Evolutionary conservation across 1,140 invertebrate genomes (phyloP).

Genomic region (Rhynchophorus ferrugineus): DNA sequence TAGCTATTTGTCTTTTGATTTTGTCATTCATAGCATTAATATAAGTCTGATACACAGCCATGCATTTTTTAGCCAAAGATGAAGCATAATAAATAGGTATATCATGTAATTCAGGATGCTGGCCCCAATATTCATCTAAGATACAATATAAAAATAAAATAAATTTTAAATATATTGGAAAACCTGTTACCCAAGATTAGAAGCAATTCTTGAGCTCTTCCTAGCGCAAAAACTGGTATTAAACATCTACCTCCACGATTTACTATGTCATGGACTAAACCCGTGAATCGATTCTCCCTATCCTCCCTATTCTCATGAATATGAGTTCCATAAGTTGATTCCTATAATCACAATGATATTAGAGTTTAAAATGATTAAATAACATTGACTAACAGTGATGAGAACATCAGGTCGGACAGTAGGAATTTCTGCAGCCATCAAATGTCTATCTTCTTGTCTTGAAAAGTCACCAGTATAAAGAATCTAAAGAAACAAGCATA

Average conservation of each 20-base stretch:
- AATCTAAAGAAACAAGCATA: constrained; percentile 47
- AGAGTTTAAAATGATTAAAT: neutral
- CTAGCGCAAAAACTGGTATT: constrained; percentile 97
- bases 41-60: constrained; percentile 99
- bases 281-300: constrained; percentile 89
- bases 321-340: constrained; percentile 98
- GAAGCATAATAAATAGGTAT: constrained; percentile 99
- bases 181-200: constrained; percentile 76
- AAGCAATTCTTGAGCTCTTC: constrained; percentile 92
- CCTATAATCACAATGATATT: constrained; percentile 46
- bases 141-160: constrained; percentile 1
- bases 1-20: constrained; percentile 91
- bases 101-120: constrained; percentile 96
- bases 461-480: constrained; percentile 99
- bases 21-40: constrained; percentile 99
- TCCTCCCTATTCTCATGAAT: constrained; percentile 98
- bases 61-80: constrained; percentile 98
- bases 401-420: constrained; percentile 92
- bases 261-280: constrained; percentile 93
- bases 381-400: constrained; percentile 61
- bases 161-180: constrained; percentile 10
- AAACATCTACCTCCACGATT: constrained; percentile 91
- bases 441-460: constrained; percentile 95
- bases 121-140: constrained; percentile 94
- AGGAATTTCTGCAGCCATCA: constrained; percentile 99